These are phyloP conservation scores for Metopolophium dirhodum DNA, from an alignment of 1,140 invertebrate species.

Conservation along the genomic window DNA sequence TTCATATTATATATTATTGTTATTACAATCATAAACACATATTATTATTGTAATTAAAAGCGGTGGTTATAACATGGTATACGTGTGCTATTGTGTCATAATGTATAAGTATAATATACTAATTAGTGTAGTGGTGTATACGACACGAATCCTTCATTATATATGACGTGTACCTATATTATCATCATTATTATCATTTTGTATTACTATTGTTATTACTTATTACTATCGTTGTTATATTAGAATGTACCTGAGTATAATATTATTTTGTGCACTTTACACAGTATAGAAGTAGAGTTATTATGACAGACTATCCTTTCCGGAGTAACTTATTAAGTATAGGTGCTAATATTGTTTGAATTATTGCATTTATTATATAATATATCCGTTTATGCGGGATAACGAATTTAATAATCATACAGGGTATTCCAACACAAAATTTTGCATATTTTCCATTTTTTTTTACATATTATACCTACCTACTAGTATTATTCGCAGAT, in stretches of 20 bases:
- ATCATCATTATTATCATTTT: not conserved
- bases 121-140: not conserved
- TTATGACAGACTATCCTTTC: too few species aligned
- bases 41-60: slow-evolving; percentile 16
- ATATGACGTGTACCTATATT: not conserved
- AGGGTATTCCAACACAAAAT: not conserved
- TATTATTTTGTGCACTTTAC: too few species aligned
- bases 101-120: not conserved
- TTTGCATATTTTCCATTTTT: not conserved
- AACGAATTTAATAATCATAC: not conserved
- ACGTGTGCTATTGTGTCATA: not conserved
- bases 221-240: not conserved
- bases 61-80: not conserved
- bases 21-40: not conserved
- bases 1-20: not conserved
- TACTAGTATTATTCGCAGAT: not conserved
- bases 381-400: too few species aligned
- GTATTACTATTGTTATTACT: not conserved
- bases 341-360: not conserved
- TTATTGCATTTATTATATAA: not conserved
- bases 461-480: not conserved
- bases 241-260: not conserved
- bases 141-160: not conserved
- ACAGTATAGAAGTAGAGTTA: too few species aligned
- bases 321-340: too few species aligned